Evolutionary conservation across 2,888 invertebrate species (phyloP), one percentile per base, ranked within the genome.

Genomic region (Teleiodes luculella): DNA sequence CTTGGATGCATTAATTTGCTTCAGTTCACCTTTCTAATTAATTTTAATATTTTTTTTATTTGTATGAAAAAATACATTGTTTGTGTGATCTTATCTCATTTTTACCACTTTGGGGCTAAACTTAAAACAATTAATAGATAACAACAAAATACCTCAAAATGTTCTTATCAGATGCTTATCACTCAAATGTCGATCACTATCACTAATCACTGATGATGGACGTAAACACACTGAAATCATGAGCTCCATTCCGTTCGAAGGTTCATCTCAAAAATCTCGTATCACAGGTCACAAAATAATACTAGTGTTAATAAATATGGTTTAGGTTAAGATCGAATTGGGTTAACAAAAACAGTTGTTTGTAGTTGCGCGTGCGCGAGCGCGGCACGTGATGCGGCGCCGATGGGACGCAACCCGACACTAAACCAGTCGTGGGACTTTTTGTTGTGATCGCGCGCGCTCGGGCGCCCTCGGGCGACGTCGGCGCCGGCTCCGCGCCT

Each of bases 371-470:
- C 86, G 78, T 76, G 83, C 85, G 85, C 83, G 80, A 68, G 71
- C 74, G 76, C 83, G 74, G 67, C 74, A 84, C 86, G 81, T 83
- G 89, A 83, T 85, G 86, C 86, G 80, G 78, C 86, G 83, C 76
- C 83, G 80, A 77, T 88, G 89, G 90, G 89, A 89, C 88, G 87
- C 90, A 79, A 88, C 89, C 89, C 90, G 87, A 89, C 82, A 90
- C 90, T 90, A 86, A 90, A 84, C 85, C 80, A 80, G 86, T 86
- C 82, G 82, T 83, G 76, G 77, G 80, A 86, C 83, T 89, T 89
- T 90, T 89, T 90, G 89, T 87, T 85, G 81, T 81, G 83, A 82
- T 75, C 83, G 83, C 82, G 76, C 76, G 72, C 72, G 68, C 59
- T 85, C 86, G 86, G 83, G 66, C 71, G 70, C 75, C 72, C 75